Percentiles rank a stretch among this genome's conserved stretches.
phyloP scores from a whole-genome alignment of 2,888 invertebrate species.

The Brassicogethes aeneus region DNA sequence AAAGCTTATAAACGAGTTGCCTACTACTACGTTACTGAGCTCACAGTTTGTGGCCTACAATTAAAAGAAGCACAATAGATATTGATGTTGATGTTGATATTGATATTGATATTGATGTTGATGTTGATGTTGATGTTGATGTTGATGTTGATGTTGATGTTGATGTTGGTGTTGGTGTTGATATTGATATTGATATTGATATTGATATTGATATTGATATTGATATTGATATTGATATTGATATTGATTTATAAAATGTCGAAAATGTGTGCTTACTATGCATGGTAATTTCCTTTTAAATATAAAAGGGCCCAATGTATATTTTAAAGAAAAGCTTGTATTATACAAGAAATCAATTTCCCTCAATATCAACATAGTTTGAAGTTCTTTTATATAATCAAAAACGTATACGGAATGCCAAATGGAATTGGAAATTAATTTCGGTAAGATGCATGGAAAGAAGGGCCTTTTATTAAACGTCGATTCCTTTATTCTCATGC shows the following conservation, averaged over 20 bases:
- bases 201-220: neutral
- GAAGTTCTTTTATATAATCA: too few species aligned
- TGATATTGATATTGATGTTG: neutral
- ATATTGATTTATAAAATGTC: too few species aligned
- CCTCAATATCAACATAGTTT: too few species aligned
- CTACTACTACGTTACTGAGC: too few species aligned
- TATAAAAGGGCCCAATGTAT: too few species aligned
- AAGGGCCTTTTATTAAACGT: neutral
- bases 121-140: neutral
- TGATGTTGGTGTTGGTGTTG: neutral
- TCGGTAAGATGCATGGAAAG: neutral
- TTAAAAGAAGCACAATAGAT: too few species aligned
- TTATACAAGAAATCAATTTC: too few species aligned
- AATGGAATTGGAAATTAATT: neutral
- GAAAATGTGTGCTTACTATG: too few species aligned
- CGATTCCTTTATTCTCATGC: neutral
- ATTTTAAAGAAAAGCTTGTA: too few species aligned
- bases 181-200: neutral
- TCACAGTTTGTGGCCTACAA: too few species aligned
- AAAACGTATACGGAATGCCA: neutral
- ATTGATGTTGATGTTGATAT: neutral
- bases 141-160: neutral
- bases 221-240: neutral
- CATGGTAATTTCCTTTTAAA: too few species aligned
- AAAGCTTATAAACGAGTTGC: too few species aligned